Percentiles rank a stretch among this genome's conserved stretches.
Conservation (phyloP, 1,140 invertebrate genomes). For the Temnothorax longispinosus region DNA sequence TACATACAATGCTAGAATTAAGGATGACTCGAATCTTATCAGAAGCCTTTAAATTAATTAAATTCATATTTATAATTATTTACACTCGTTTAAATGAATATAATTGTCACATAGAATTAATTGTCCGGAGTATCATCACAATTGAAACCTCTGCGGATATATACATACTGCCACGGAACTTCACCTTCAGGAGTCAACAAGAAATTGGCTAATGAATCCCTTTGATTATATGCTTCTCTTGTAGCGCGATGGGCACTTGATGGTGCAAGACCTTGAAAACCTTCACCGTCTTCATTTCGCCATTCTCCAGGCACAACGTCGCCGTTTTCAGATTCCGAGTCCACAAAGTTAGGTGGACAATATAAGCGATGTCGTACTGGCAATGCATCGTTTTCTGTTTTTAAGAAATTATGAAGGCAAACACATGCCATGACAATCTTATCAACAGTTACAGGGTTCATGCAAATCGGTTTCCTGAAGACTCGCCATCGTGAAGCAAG, state of each 20-base stretch:
- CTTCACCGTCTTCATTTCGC: slow-evolving; percentile 4
- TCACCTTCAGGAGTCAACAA: not conserved
- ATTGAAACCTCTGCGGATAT: too few relatives aligned
- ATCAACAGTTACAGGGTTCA: not conserved
- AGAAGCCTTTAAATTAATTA: too few relatives aligned
- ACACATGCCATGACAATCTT: not conserved
- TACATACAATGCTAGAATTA: too few relatives aligned
- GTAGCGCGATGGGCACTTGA: not conserved
- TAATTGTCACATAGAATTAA: too few relatives aligned
- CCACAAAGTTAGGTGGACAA: not conserved
- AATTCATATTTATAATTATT: too few relatives aligned
- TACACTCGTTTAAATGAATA: too few relatives aligned
- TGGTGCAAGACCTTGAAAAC: not conserved
- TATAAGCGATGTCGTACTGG: not conserved
- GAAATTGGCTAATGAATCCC: not conserved
- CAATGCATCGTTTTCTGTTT: not conserved
- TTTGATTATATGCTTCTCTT: not conserved
- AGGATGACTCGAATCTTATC: too few relatives aligned
- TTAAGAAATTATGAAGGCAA: not conserved
- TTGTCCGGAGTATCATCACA: too few relatives aligned
- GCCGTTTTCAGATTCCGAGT: not conserved
- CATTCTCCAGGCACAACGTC: not conserved
- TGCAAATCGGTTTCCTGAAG: not conserved
- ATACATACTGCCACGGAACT: too few relatives aligned
- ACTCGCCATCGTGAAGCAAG: not conserved